A percentile compares a stretch with the other conserved stretches of the same genome.
Conservation (phyloP, 2,113 vertebrate species). For the Hiodon tergisus region DNA sequence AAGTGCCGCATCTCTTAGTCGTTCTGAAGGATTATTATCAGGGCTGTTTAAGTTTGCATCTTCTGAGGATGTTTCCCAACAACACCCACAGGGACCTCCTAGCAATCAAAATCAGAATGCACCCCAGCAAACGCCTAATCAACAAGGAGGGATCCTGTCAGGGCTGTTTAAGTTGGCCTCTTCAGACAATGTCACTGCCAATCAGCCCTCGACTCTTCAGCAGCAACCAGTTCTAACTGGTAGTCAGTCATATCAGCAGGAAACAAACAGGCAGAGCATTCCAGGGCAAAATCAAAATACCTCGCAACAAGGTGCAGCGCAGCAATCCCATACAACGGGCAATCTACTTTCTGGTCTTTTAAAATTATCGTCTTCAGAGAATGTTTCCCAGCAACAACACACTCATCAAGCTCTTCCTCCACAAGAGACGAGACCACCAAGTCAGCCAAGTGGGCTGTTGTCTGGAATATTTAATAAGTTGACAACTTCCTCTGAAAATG, state of each 20-base stretch:
- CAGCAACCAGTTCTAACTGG: conserved; percentile 21
- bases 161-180: conserved; percentile 58
- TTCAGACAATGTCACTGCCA: conserved; percentile 40
- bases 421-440: conserved; percentile 28
- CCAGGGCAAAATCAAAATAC: conserved; percentile 24
- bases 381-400: conserved; percentile 37
- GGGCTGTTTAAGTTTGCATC: conserved; percentile 67
- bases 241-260: conserved; percentile 30
- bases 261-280: conserved; percentile 24
- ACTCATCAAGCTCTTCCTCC: conserved; percentile 20
- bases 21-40: conserved; percentile 39
- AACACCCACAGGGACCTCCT: conserved; percentile 2
- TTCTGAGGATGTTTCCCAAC: conserved; percentile 50
- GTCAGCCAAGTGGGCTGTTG: conserved; percentile 51
- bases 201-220: neutral
- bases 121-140: conserved; percentile 34
- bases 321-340: conserved; percentile 35
- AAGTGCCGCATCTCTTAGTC: conserved; percentile 29
- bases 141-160: conserved; percentile 57
- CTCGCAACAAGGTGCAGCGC: conserved; percentile 29
- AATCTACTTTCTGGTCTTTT: conserved; percentile 51
- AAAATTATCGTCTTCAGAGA: conserved; percentile 63
- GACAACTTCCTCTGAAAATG: conserved; percentile 57
- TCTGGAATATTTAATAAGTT: conserved; percentile 58
- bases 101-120: conserved; percentile 43